These are phyloP conservation scores for Mus spretus DNA, from an alignment of 2,797 vertebrate genomes.

Conservation along the genomic window DNA sequence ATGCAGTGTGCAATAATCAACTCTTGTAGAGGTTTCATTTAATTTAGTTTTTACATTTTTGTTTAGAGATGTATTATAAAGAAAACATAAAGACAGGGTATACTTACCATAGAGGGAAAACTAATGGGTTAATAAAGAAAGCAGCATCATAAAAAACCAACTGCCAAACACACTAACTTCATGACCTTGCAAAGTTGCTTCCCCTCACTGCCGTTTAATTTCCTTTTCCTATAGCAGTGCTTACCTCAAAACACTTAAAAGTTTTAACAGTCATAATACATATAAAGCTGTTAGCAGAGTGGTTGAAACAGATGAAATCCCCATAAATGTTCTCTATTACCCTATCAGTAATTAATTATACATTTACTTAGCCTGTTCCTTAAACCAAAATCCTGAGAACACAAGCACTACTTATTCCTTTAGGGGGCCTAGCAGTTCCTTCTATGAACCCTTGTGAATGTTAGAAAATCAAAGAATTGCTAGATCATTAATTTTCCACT, in stretches of 20 bases:
- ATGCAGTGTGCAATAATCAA: neutral
- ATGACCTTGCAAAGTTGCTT: slow-evolving; percentile 7
- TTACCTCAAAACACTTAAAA: neutral
- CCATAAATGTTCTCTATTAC: slow-evolving; percentile 51
- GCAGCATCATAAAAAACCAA: neutral
- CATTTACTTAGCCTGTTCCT: slow-evolving; percentile 47
- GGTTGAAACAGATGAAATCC: neutral
- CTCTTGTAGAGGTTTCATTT: neutral
- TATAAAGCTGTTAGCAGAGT: neutral
- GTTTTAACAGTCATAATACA: neutral
- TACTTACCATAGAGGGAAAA: neutral
- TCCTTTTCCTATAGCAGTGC: neutral
- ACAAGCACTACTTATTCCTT: neutral
- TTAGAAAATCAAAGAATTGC: slow-evolving; percentile 45
- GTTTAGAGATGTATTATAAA: neutral
- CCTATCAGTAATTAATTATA: slow-evolving; percentile 47
- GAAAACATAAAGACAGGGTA: no score
- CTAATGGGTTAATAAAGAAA: neutral
- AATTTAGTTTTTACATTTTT: neutral
- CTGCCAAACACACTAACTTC: neutral
- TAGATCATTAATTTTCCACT: neutral
- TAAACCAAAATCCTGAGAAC: neutral
- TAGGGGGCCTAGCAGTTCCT: neutral
- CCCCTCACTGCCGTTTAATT: neutral
- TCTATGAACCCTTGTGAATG: neutral